Base-by-base conservation (phyloP, 2,113 vertebrate genomes). In the Hippolais icterina region DNA sequence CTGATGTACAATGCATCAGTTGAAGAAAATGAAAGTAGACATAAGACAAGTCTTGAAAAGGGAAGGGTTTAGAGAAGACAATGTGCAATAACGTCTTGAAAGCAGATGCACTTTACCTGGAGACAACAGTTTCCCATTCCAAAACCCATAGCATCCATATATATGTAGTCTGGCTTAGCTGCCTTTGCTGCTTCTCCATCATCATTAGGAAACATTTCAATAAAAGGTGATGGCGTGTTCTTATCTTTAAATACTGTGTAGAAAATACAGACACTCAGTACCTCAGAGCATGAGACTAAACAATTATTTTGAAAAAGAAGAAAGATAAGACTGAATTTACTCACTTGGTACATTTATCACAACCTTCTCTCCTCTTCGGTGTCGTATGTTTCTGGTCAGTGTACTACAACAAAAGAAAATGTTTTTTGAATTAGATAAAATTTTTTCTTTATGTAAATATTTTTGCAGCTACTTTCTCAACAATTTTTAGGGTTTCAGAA, bases 81-180 rank as follows among this genome's bases (percentile, higher is more conserved):
- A 65, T 9, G n/a, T 64, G 54, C 53, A 64, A 10, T 11, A 81
- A 56, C 35, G 60, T 29, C 61, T 79, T 70, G 41, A 82, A 91
- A 74, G 44, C 20, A 75, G 27, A 74, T 1, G 19, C 11, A 24
- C 57, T 87, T 87, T 98, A 99, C 99, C 99, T 99, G 99, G 75
- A 99, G 99, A 65, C 99, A 99, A 89, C 99, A 99, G 96, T 99
- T 99, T 87, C 99, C 99, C 99, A 99, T 99, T 88, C 99, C 99
- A 66, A 99, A 99, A 23, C 99, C 99, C 99, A 99, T 99, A 92
- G 99, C 98, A 41, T 99, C 99, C 99, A 99, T 99, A 93, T 99
- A 99, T 94, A 99, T 99, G 42, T 99, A 99, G 90, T 99, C 98
- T 1, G 99, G 98, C 31, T 99, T 98, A 25, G 98, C 97, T 0